phyloP scores from a whole-genome alignment of 2,888 invertebrate species.

The Cenopis cana region DNA sequence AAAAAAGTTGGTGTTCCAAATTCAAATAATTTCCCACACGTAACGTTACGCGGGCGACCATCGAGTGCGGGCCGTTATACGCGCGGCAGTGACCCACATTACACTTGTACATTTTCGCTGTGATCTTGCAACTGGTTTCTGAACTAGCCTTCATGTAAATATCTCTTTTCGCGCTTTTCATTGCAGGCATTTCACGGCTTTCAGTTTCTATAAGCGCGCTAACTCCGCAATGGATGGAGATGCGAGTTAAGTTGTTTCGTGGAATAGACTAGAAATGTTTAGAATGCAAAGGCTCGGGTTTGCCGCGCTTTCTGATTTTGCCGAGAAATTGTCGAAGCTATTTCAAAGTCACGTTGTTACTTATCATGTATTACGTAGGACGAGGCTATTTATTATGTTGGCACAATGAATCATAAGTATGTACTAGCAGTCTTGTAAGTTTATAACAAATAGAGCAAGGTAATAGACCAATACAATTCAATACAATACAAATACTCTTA shows the following conservation, averaged over 20 bases:
- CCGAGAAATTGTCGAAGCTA: conserved; percentile 66
- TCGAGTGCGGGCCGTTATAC: conserved; percentile 81
- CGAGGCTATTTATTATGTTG: conserved; percentile 72
- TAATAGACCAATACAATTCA: conserved; percentile 17
- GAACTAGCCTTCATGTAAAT: conserved; percentile 72
- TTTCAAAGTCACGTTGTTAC: conserved; percentile 77
- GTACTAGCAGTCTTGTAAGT: neutral
- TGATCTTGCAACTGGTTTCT: conserved; percentile 64
- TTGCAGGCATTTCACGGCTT: conserved; percentile 48
- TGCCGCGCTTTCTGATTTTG: conserved; percentile 84
- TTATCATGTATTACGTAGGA: conserved; percentile 75
- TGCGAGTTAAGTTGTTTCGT: conserved; percentile 43
- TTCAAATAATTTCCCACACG: conserved; percentile 85
- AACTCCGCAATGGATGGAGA: conserved; percentile 55
- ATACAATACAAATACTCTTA: no score
- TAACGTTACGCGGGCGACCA: conserved; percentile 85
- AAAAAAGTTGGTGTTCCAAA: conserved; percentile 77
- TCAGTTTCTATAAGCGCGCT: conserved; percentile 46
- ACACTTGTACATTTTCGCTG: conserved; percentile 64
- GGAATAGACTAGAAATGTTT: conserved; percentile 40
- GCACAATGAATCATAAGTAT: conserved; percentile 20
- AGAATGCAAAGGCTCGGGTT: conserved; percentile 49
- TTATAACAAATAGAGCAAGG: conserved; percentile 23
- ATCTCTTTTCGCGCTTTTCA: conserved; percentile 48
- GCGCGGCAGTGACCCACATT: conserved; percentile 81